Conservation (phyloP, 1,140 invertebrate species). For the Eriocheir sinensis region DNA sequence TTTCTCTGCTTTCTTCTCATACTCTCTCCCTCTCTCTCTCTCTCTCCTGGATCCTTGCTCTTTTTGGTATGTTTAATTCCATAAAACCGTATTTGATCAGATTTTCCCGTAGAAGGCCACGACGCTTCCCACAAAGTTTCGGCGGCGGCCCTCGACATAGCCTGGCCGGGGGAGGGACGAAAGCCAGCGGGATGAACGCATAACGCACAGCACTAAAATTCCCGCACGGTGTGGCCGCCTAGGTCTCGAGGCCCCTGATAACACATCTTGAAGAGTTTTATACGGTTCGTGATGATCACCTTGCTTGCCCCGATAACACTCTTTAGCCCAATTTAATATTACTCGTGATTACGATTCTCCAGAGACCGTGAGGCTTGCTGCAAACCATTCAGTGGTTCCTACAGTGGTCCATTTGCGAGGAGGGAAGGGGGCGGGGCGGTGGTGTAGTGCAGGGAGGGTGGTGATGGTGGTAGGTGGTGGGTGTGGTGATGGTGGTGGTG, state of each 20-base stretch:
- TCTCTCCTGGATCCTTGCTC: slow-evolving; percentile 2
- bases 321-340: slow-evolving; percentile 72
- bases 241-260: slow-evolving; percentile 39
- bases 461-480: background rate
- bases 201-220: slow-evolving; percentile 46
- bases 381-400: slow-evolving; percentile 59
- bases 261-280: slow-evolving; percentile 62
- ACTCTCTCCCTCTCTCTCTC: slow-evolving; percentile 47
- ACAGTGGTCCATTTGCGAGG: slow-evolving; percentile 43
- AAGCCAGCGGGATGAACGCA: slow-evolving; percentile 10
- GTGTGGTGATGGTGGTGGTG: background rate
- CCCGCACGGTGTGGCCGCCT: background rate
- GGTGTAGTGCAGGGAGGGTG: background rate
- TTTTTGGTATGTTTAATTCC: slow-evolving; percentile 62
- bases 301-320: slow-evolving; percentile 48
- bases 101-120: background rate
- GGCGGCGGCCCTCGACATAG: background rate
- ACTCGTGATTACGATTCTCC: slow-evolving; percentile 64
- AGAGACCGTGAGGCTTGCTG: slow-evolving; percentile 36
- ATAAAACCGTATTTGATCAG: slow-evolving; percentile 46
- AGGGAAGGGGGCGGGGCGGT: background rate
- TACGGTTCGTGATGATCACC: slow-evolving; percentile 56
- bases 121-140: background rate
- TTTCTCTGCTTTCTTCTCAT: background rate
- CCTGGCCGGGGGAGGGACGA: background rate